Conservation (phyloP, 2,797 vertebrate genomes). For the Clarias platycephalus region DNA sequence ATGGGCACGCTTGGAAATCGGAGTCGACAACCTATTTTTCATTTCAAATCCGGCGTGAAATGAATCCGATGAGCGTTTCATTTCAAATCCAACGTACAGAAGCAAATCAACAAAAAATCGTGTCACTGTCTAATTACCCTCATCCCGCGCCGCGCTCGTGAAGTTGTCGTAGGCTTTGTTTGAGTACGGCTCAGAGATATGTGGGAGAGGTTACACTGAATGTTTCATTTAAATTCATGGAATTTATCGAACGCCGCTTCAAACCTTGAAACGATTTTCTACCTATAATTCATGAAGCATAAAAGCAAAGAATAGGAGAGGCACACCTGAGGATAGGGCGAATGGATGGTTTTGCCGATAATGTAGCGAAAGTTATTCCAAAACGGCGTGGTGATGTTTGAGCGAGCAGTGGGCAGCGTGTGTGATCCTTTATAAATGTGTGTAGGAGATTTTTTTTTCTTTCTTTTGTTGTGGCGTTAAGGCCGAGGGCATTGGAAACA, state of each 20-base stretch:
- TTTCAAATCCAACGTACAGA: constrained; percentile 15
- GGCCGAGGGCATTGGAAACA: neutral
- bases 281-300: constrained; percentile 49
- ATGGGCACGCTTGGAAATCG: neutral
- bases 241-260: constrained; percentile 51
- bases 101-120: neutral
- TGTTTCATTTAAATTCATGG: constrained; percentile 55
- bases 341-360: constrained; percentile 40
- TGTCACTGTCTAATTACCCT: constrained; percentile 26
- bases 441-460: neutral
- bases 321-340: constrained; percentile 28
- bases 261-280: constrained; percentile 52
- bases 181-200: constrained; percentile 28
- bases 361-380: constrained; percentile 30
- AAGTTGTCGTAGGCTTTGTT: constrained; percentile 34
- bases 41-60: constrained; percentile 19
- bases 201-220: constrained; percentile 45
- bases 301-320: constrained; percentile 40
- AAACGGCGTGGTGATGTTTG: constrained; percentile 12
- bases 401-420: constrained; percentile 16
- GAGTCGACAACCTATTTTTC: neutral
- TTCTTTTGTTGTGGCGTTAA: neutral
- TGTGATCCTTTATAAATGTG: constrained; percentile 11
- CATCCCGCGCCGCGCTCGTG: neutral
- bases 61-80: neutral